These are phyloP conservation scores for Trileptium ribeirensis DNA, from an alignment of 2,888 invertebrate genomes.

Conservation along the genomic window DNA sequence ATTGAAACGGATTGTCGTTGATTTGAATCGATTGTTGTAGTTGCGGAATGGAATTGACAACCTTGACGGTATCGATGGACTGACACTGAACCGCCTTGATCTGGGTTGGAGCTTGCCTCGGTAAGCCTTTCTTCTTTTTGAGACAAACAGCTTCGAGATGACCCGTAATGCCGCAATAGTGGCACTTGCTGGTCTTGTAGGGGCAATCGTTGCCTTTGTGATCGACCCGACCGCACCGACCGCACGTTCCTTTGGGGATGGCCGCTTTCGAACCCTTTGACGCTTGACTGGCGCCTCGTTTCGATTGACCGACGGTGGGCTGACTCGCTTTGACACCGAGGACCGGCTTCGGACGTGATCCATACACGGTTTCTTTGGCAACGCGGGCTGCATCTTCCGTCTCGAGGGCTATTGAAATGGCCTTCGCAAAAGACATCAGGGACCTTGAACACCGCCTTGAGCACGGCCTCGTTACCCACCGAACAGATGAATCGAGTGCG, in stretches of 20 bases:
- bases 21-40: not conserved
- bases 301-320: not conserved
- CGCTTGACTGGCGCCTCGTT: not conserved
- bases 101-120: too few relatives aligned
- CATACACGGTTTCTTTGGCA: not conserved
- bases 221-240: not conserved
- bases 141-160: not conserved
- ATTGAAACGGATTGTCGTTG: not conserved
- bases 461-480: conserved; percentile 29
- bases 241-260: not conserved
- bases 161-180: not conserved
- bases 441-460: conserved; percentile 35
- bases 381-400: not conserved
- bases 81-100: too few relatives aligned
- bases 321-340: too few relatives aligned
- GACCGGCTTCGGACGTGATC: not conserved
- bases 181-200: not conserved
- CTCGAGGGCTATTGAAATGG: not conserved
- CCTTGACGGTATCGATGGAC: too few relatives aligned
- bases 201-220: not conserved
- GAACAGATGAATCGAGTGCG: conserved; percentile 33
- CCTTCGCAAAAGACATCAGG: conserved; percentile 19
- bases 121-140: too few relatives aligned
- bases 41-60: not conserved
- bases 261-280: not conserved